Evolutionary conservation across 35 echinoderm and acorn worm species (phyloP).

Genomic region (Hemicentrotus pulcherrimus): DNA sequence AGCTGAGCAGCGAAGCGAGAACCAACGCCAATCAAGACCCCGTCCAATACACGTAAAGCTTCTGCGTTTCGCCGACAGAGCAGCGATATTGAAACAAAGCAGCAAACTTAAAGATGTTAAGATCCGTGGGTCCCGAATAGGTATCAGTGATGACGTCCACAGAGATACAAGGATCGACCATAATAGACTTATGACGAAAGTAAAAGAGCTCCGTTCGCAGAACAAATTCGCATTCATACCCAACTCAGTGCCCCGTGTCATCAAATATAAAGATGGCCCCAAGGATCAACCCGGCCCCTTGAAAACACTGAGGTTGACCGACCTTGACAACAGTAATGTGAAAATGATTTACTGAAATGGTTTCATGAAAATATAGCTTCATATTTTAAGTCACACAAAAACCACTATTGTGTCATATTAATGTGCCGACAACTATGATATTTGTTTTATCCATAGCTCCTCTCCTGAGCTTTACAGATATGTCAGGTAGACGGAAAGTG

Average conservation of each 20-base stretch:
- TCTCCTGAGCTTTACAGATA: neutral
- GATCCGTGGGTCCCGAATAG: neutral
- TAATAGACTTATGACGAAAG: neutral
- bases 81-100: neutral
- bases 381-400: neutral
- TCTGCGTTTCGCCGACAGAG: neutral
- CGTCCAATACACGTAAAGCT: slow-evolving; percentile 20
- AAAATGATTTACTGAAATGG: neutral
- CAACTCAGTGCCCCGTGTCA: slow-evolving; percentile 15
- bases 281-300: neutral
- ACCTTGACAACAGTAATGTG: too few species aligned
- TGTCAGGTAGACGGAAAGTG: neutral
- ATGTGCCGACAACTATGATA: too few species aligned
- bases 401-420: neutral
- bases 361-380: neutral
- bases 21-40: neutral
- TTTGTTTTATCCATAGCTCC: neutral
- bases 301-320: slow-evolving; percentile 38
- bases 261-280: slow-evolving; percentile 36
- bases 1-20: neutral
- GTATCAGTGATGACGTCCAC: slow-evolving; percentile 12
- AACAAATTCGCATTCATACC: slow-evolving; percentile 43
- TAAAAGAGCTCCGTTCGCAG: neutral
- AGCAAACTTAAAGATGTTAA: neutral
- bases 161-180: slow-evolving; percentile 18